Evolutionary conservation across 2,797 vertebrate genomes (phyloP), one percentile per base, ranked within the genome.

Genomic region (Aplochiton taeniatus): DNA sequence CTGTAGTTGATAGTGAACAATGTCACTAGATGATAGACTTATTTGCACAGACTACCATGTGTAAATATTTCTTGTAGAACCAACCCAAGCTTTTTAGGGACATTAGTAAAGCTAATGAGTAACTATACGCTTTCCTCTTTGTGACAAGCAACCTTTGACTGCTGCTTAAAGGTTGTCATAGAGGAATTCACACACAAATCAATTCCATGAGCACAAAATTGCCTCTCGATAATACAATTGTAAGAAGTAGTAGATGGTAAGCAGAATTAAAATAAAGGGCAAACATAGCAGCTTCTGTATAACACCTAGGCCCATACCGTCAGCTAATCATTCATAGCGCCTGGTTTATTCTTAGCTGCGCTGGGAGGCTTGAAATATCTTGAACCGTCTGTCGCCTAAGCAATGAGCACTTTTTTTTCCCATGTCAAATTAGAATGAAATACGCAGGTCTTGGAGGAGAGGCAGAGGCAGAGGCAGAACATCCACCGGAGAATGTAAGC

Each of bases 281-380:
- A 69, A 80, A 73, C 65, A 73, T 61, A 68, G 64, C 73, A 69
- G 60, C 73, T 77, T 82, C 54, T 68, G 50, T 63, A 64, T 48
- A 74, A 69, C 61, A 49, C 63, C 71, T 19, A 10, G 77, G 54
- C 75, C 63, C 76, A 62, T 82, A 74, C 72, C 80, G 84, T 88
- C 31, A 31, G 31, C 31, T 90, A 87, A 89, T 88, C 78, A 79
- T 80, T 84, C 65, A 77, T 80, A 46, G 16, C 70, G 74, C 73
- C 42, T 53, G 61, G 74, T 86, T 85, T 86, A 87, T 89, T 90
- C 69, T 85, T 80, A 83, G 84, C 80, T 72, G 66, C 65, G 70
- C 61, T 58, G 69, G 78, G 66, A 82, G 51, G 72, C 73, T 80
- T 78, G 61, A 78, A 79, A 81, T 84, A 85, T 79, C 76, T 79